Evolutionary conservation across 1,140 invertebrate species (phyloP), one percentile per base, ranked within the genome.

Genomic region (Habropoda laboriosa): DNA sequence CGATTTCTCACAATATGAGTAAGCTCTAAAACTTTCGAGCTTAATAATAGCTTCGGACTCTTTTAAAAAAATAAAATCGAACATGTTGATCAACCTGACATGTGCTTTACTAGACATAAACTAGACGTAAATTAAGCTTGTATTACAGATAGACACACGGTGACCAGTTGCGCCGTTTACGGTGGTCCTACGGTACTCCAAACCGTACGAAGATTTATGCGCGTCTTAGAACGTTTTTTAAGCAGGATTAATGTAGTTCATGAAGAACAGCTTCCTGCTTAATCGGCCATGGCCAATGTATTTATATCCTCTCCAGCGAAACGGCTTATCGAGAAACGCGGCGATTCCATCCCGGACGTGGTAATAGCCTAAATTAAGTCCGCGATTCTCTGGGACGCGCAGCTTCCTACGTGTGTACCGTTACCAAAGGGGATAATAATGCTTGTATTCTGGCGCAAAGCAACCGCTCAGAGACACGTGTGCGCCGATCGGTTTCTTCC

Each of bases 351-450:
- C 45, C 61, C 79, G 71, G 71, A 66, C 68, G 40, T 57, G 30
- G 82, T 88, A 89, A 89, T 86, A 84, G 85, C 57, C 81, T 81
- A 82, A 89, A 88, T 89, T 84, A 81, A 87, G 82, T 83, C 40
- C 32, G 67, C 76, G 79, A 27, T 63, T 55, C 40, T 45, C 3
- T 18, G 51, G 55, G 32, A 47, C 81, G n/a, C 38, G 27, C 45
- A 32, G 10, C 77, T 75, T 61, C 40, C 57, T 45, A 58, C 67
- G 32, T 67, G 18, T 10, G 32, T 72, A 76, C 78, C 82, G 71
- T 85, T 85, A 85, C 85, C 81, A 80, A n/a, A 51, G 58, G 55
- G 64, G 66, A 76, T 72, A 86, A 86, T 79, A 82, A 73, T 13
- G 60, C 51, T 47, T n/a, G 66, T n/a, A 30, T 35, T 60, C 71